These are phyloP conservation scores for Pollenia labialis DNA, from an alignment of 2,888 invertebrate species.

Conservation along the genomic window DNA sequence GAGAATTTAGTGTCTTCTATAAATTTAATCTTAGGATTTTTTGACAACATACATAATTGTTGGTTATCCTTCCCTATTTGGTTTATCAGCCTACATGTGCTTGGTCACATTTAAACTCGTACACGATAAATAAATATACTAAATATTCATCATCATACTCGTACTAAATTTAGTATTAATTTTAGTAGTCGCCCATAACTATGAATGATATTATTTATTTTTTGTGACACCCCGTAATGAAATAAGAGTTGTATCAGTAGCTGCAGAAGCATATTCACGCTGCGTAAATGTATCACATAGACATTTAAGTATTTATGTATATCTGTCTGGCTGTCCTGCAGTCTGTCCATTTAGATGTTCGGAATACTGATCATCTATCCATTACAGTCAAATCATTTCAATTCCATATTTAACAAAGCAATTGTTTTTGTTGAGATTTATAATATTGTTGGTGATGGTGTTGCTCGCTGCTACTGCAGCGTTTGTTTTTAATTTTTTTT, in stretches of 20 bases:
- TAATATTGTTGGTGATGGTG: slow-evolving; percentile 38
- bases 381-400: slow-evolving; percentile 44
- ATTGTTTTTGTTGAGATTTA: slow-evolving; percentile 56
- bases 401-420: slow-evolving; percentile 62
- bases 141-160: slow-evolving; percentile 20
- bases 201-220: slow-evolving; percentile 54
- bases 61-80: slow-evolving; percentile 31
- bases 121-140: slow-evolving; percentile 11
- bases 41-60: no score
- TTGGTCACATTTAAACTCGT: slow-evolving; percentile 7
- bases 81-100: slow-evolving; percentile 13
- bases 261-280: slow-evolving; percentile 38
- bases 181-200: slow-evolving; percentile 43
- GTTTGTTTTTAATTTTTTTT: not conserved
- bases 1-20: no score
- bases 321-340: not conserved
- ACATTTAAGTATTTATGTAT: slow-evolving; percentile 9
- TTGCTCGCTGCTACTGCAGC: not conserved
- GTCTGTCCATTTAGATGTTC: slow-evolving; percentile 8
- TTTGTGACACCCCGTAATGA: slow-evolving; percentile 61
- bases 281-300: slow-evolving; percentile 43
- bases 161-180: slow-evolving; percentile 5
- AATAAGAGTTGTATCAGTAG: slow-evolving; percentile 28
- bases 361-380: slow-evolving; percentile 1
- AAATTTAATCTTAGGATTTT: no score